phyloP scores from a whole-genome alignment of 2,888 invertebrate genomes.

The Girardia tigrina region DNA sequence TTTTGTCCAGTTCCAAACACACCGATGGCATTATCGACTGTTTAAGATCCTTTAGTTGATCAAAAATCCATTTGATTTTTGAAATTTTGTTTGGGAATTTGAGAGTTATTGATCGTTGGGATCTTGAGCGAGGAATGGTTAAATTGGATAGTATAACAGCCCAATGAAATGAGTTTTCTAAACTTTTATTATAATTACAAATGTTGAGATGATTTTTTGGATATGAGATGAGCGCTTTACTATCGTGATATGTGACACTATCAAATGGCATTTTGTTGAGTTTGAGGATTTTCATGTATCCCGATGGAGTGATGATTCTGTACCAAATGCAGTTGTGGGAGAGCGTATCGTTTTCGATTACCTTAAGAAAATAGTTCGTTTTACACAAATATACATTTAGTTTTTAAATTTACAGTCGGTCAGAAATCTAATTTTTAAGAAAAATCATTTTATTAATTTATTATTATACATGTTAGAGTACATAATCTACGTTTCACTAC shows the following conservation, averaged over 20 bases:
- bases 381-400: no score
- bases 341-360: not conserved
- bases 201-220: not conserved
- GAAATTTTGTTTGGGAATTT: not conserved
- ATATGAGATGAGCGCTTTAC: not conserved
- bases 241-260: not conserved
- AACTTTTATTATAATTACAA: not conserved
- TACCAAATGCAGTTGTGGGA: slow-evolving; percentile 3
- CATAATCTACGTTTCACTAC: no score
- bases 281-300: not conserved
- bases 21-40: not conserved
- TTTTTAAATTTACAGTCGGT: no score
- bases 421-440: no score
- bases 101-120: not conserved
- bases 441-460: no score
- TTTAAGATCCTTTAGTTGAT: not conserved
- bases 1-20: not conserved
- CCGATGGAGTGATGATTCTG: not conserved
- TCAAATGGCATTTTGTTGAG: not conserved
- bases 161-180: not conserved
- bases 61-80: not conserved
- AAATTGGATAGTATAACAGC: not conserved
- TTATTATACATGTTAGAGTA: no score
- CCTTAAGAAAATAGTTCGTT: not conserved
- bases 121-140: not conserved